Evolutionary conservation across 2,797 vertebrate genomes (phyloP).

Genomic region (Vipera latastei): DNA sequence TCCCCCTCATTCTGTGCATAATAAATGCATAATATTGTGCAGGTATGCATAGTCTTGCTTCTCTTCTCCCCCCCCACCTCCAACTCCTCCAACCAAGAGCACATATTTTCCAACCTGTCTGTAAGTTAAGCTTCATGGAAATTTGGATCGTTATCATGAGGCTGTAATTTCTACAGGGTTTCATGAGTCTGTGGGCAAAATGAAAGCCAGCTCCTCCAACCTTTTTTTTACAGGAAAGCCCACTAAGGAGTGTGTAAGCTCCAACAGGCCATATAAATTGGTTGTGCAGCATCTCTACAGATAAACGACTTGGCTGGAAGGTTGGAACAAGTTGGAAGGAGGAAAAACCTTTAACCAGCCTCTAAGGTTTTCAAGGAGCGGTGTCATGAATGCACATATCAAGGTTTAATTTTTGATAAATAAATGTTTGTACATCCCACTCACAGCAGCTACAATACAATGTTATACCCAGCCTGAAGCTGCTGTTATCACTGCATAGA

Average conservation of each 20-base stretch:
- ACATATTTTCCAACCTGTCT: conserved; percentile 52
- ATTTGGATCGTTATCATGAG: conserved; percentile 57
- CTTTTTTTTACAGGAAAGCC: conserved; percentile 18
- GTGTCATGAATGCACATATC: not conserved
- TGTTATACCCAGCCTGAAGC: not conserved
- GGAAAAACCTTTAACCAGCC: conserved; percentile 15
- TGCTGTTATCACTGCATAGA: conserved; percentile 15
- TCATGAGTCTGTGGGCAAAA: conserved; percentile 48
- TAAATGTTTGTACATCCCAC: not conserved
- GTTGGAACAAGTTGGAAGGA: not conserved
- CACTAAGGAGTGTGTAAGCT: conserved; percentile 48
- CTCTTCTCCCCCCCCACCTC: not conserved
- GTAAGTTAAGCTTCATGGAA: conserved; percentile 53
- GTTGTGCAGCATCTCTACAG: conserved; percentile 34
- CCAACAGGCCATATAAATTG: conserved; percentile 43
- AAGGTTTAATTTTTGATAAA: not conserved
- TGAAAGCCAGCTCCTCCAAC: conserved; percentile 47
- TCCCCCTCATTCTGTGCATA: conserved; percentile 23
- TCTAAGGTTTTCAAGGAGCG: conserved; percentile 11
- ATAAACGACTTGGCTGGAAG: conserved; percentile 22
- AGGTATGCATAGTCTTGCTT: conserved; percentile 50
- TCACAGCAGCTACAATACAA: not conserved
- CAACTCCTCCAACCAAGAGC: conserved; percentile 7
- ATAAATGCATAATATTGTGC: conserved; percentile 34
- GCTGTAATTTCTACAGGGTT: conserved; percentile 51